Evolutionary conservation across 1,140 invertebrate species (phyloP), one percentile per base, ranked within the genome.

Genomic region (Ericerus pela): DNA sequence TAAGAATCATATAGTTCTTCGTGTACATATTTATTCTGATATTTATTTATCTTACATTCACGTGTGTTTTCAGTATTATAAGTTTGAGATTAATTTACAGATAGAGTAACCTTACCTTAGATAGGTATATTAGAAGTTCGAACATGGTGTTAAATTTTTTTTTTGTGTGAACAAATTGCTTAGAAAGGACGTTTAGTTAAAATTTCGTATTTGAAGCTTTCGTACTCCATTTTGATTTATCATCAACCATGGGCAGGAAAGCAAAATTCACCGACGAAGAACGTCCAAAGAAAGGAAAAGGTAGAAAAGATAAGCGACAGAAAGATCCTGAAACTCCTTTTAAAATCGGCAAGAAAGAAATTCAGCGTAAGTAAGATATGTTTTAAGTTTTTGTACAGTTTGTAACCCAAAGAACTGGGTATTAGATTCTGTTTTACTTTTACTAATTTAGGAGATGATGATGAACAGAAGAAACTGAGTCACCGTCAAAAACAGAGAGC

Each of bases 161-260:
- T n/a, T n/a, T n/a, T n/a, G n/a, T n/a, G n/a, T n/a, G n/a, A n/a
- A n/a, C n/a, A n/a, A n/a, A n/a, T n/a, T n/a, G n/a, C n/a, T n/a
- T n/a, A n/a, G n/a, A n/a, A n/a, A n/a, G n/a, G n/a, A n/a, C n/a
- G n/a, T n/a, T n/a, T n/a, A n/a, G n/a, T n/a, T n/a, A n/a, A n/a
- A n/a, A n/a, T n/a, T n/a, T n/a, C n/a, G n/a, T n/a, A n/a, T n/a
- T n/a, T n/a, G n/a, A n/a, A n/a, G n/a, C n/a, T n/a, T n/a, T n/a
- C n/a, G n/a, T n/a, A n/a, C n/a, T n/a, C n/a, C n/a, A n/a, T n/a
- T n/a, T n/a, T n/a, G n/a, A n/a, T n/a, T n/a, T n/a, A n/a, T n/a
- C n/a, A n/a, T n/a, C n/a, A n/a, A n/a, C n/a, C n/a, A 94, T 94
- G 90, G 90, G 90, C 56, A 75, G 89, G 36, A 92, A 90, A 75